Evolutionary conservation across 2,113 vertebrate species (phyloP).

Genomic region (Zosterops lateralis): DNA sequence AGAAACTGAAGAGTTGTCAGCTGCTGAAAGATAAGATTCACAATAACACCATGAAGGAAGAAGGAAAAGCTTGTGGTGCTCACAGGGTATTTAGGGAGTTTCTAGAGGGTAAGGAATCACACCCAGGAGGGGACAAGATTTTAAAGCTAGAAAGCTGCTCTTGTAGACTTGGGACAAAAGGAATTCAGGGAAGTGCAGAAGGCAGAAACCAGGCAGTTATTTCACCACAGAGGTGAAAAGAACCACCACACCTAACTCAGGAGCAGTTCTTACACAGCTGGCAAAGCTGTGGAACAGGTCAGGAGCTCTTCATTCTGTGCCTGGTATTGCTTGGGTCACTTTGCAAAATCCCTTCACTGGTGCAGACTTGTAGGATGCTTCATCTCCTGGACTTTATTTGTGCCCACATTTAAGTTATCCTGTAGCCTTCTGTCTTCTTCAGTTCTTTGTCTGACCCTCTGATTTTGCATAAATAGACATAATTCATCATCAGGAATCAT

Average conservation of each 20-base stretch:
- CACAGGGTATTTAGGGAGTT: neutral
- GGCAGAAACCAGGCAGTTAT: neutral
- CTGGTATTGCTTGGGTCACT: rapidly evolving
- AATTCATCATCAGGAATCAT: neutral
- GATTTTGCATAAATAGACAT: neutral
- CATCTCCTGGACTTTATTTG: neutral
- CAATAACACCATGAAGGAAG: neutral
- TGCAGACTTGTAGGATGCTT: neutral
- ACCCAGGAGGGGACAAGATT: neutral
- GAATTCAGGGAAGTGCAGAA: neutral
- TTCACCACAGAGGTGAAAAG: neutral
- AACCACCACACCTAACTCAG: neutral
- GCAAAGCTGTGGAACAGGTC: neutral
- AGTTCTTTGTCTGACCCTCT: neutral
- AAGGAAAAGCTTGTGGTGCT: neutral
- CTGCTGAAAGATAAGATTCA: neutral
- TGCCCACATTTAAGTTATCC: neutral
- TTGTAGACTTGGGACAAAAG: neutral
- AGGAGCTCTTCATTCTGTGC: neutral
- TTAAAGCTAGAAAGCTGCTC: neutral
- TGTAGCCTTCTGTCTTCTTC: neutral
- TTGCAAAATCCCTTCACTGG: neutral
- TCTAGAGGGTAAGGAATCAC: neutral
- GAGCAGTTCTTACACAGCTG: neutral
- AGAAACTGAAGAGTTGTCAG: neutral